Evolutionary conservation across 2,113 vertebrate genomes (phyloP).

Genomic region (Tragelaphus imberbis): DNA sequence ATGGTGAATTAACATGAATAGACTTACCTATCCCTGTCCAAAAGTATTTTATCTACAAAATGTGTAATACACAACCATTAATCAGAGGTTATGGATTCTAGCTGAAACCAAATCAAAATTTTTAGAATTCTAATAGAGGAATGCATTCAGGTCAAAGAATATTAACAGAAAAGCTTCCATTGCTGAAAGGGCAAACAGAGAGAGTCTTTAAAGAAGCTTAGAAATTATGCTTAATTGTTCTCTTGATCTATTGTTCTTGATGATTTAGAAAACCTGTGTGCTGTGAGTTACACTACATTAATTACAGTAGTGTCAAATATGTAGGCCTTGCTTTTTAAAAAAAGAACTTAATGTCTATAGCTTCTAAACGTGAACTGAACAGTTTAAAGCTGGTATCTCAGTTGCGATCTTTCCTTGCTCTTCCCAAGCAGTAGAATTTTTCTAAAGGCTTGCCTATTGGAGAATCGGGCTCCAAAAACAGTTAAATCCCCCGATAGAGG

Average conservation of each 20-base stretch:
- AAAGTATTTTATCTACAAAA: constrained; percentile 54
- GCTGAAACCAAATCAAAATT: constrained; percentile 18
- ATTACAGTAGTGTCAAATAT: constrained; percentile 25
- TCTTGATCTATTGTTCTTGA: constrained; percentile 27
- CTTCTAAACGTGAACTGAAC: not conserved
- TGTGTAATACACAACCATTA: constrained; percentile 57
- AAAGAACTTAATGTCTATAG: not conserved
- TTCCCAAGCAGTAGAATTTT: not conserved
- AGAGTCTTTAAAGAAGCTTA: not conserved
- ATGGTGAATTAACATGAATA: constrained; percentile 53
- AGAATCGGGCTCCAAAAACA: not conserved
- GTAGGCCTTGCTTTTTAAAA: not conserved
- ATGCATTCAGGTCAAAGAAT: constrained; percentile 47
- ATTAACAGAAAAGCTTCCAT: constrained; percentile 40
- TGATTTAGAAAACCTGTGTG: not conserved
- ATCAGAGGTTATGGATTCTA: constrained; percentile 31
- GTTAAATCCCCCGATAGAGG: not conserved
- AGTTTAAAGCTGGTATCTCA: not conserved
- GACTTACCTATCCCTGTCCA: constrained; percentile 52
- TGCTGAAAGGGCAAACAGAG: constrained; percentile 40
- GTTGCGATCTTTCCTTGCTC: not conserved
- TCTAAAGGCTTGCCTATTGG: not conserved
- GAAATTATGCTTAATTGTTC: constrained; percentile 42
- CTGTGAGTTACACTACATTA: constrained; percentile 36
- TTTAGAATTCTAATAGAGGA: constrained; percentile 28